phyloP scores from a whole-genome alignment of 2,888 invertebrate genomes.

The Lithophane ornitopus region DNA sequence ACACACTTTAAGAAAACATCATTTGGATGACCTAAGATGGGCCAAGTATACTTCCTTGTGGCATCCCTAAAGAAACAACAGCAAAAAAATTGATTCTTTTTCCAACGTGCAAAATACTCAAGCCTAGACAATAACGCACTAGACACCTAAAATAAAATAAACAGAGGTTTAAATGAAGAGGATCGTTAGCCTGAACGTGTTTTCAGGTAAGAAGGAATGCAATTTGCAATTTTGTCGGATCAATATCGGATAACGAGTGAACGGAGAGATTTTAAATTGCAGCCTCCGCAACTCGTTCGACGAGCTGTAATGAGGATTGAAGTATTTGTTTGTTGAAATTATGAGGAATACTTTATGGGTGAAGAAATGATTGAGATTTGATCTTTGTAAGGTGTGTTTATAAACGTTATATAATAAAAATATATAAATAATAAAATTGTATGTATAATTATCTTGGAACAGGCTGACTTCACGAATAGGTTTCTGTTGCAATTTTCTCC shows the following conservation, averaged over 20 bases:
- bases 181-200: constrained; percentile 51
- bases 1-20: background rate
- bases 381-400: background rate
- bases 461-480: no score
- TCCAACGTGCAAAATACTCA: background rate
- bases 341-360: background rate
- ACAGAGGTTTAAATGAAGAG: constrained; percentile 39
- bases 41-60: constrained; percentile 1
- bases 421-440: no score
- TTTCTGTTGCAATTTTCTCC: no score
- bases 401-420: background rate
- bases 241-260: constrained; percentile 70
- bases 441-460: background rate
- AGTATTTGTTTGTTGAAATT: constrained; percentile 57
- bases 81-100: background rate
- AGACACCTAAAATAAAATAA: constrained; percentile 45
- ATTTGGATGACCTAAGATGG: background rate
- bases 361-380: background rate
- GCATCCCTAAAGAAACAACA: background rate
- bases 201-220: constrained; percentile 63
- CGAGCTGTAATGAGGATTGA: constrained; percentile 42
- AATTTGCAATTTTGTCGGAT: constrained; percentile 71
- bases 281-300: constrained; percentile 37
- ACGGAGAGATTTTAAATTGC: constrained; percentile 69
- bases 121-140: constrained; percentile 8